Evolutionary conservation across 2,797 vertebrate genomes (phyloP).

Genomic region (Sebastes oblongus): DNA sequence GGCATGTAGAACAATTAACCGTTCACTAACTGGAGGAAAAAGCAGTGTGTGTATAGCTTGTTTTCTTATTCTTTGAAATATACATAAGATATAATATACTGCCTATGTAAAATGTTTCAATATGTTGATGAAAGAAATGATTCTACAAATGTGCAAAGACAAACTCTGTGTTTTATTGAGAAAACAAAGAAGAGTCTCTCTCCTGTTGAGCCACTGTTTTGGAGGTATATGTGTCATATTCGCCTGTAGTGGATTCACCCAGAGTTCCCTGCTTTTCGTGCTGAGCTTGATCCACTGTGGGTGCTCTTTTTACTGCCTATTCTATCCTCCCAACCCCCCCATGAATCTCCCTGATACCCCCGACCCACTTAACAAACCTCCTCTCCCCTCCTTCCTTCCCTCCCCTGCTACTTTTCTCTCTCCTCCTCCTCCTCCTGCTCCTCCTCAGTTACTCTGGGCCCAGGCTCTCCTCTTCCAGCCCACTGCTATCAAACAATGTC

Average conservation of each 20-base stretch:
- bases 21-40: not conserved
- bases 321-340: conserved; percentile 64
- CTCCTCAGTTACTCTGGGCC: conserved; percentile 48
- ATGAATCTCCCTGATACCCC: conserved; percentile 61
- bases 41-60: not conserved
- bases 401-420: conserved; percentile 25
- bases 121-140: not conserved
- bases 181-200: not conserved
- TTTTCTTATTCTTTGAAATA: not conserved
- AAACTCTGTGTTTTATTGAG: not conserved
- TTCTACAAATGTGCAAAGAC: not conserved
- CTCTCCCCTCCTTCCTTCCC: conserved; percentile 43
- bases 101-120: not conserved
- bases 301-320: conserved; percentile 51
- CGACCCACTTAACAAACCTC: conserved; percentile 69
- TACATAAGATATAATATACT: not conserved
- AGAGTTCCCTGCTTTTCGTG: conserved; percentile 6
- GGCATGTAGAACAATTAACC: conserved; percentile 32
- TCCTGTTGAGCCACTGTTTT: not conserved
- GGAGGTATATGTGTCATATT: not conserved
- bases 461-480: conserved; percentile 73
- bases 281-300: conserved; percentile 21
- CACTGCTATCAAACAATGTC: conserved; percentile 80
- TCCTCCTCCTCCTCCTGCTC: conserved; percentile 22
- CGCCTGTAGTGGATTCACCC: conserved; percentile 12